These are phyloP conservation scores for Lathronympha strigana DNA, from an alignment of 2,888 invertebrate genomes.

Conservation along the genomic window DNA sequence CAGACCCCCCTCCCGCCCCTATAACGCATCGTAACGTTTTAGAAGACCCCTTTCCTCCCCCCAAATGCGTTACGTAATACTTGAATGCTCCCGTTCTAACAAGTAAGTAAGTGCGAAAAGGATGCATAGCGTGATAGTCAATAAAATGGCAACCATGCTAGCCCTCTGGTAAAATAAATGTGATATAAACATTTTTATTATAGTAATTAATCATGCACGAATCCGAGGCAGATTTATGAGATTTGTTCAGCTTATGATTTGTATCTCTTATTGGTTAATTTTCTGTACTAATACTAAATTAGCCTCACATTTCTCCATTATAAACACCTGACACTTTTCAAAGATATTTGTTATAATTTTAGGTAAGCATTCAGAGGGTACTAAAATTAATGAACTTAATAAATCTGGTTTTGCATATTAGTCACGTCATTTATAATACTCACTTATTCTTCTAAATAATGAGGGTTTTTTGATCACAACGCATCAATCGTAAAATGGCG, in stretches of 20 bases:
- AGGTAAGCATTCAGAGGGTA: background rate
- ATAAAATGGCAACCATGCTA: no score
- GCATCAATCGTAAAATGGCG: background rate
- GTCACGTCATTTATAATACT: background rate
- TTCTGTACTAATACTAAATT: slow-evolving; percentile 1
- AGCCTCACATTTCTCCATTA: slow-evolving; percentile 2
- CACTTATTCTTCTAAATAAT: background rate
- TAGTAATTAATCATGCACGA: background rate
- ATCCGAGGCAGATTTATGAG: background rate
- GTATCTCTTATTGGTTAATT: background rate
- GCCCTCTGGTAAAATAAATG: background rate
- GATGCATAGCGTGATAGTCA: no score
- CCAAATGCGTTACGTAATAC: no score
- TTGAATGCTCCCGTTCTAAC: no score
- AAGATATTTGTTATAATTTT: slow-evolving; percentile 2
- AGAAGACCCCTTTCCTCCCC: no score
- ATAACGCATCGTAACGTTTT: no score
- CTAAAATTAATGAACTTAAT: background rate
- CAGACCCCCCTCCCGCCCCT: no score
- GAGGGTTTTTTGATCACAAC: background rate
- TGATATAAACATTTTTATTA: background rate
- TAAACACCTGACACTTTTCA: background rate
- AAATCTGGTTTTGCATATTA: background rate
- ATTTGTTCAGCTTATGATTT: slow-evolving; percentile 22
- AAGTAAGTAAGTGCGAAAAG: no score